Conservation (phyloP, 2,888 invertebrate species). For the Drosophila neotestacea region DNA sequence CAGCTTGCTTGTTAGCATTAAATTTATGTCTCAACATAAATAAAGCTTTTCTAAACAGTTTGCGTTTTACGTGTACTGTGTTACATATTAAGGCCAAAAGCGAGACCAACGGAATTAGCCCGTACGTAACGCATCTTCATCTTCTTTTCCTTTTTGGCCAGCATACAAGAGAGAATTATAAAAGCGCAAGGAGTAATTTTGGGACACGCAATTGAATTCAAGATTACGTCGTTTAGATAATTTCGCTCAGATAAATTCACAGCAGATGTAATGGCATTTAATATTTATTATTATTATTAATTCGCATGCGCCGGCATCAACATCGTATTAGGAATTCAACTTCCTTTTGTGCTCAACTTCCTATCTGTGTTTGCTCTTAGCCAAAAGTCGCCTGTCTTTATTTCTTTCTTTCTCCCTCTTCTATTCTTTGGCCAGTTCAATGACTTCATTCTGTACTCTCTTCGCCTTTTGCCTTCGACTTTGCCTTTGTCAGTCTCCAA, state of each 20-base stretch:
- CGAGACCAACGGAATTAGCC: slow-evolving; percentile 34
- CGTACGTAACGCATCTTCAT: slow-evolving; percentile 52
- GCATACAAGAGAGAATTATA: slow-evolving; percentile 18
- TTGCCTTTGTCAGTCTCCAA: slow-evolving; percentile 29
- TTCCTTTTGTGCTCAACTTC: slow-evolving; percentile 23
- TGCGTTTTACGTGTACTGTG: slow-evolving; percentile 50
- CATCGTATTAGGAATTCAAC: slow-evolving; percentile 26
- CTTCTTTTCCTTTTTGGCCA: slow-evolving; percentile 1
- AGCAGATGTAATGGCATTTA: slow-evolving; percentile 72
- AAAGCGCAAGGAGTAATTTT: slow-evolving; percentile 46
- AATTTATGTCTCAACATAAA: slow-evolving; percentile 81
- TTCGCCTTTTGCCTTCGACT: background rate
- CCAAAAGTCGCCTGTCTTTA: slow-evolving; percentile 5
- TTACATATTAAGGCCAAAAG: slow-evolving; percentile 20
- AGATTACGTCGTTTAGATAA: slow-evolving; percentile 73
- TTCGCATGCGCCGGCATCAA: slow-evolving; percentile 55
- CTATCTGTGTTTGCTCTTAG: slow-evolving; percentile 5
- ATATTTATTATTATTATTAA: slow-evolving; percentile 78
- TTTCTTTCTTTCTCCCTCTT: too few relatives aligned
- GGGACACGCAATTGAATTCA: slow-evolving; percentile 71
- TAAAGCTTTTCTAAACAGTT: slow-evolving; percentile 81
- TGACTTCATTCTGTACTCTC: slow-evolving; percentile 63
- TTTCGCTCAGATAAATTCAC: slow-evolving; percentile 63
- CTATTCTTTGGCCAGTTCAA: slow-evolving; percentile 60
- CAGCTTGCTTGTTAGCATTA: slow-evolving; percentile 73